Evolutionary conservation across 37 sponge, comb jelly and placozoan genomes (phyloP).

Genomic region (Spongia lamella): DNA sequence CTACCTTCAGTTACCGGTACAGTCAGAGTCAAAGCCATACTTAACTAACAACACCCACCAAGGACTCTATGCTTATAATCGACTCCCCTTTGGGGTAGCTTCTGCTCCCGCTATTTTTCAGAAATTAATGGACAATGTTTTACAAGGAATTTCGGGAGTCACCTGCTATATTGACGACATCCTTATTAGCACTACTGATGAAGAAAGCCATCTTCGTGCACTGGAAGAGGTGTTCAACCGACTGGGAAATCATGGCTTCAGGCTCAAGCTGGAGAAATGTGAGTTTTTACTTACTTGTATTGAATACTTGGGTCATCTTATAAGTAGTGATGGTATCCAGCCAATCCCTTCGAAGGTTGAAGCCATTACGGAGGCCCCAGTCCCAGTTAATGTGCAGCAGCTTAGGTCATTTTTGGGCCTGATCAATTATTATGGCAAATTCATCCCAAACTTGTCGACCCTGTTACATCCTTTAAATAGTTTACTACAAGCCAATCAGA

Average conservation of each 20-base stretch:
- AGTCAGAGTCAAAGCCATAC: slow-evolving; percentile 7
- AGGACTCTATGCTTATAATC: slow-evolving; percentile 22
- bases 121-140: slow-evolving; percentile 16
- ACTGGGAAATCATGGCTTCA: neutral
- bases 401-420: slow-evolving; percentile 27
- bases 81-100: slow-evolving; percentile 36
- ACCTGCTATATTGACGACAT: slow-evolving; percentile 30
- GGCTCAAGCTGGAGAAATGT: slow-evolving; percentile 4
- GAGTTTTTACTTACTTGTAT: neutral
- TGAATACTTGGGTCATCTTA: slow-evolving; percentile 16
- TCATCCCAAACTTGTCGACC: slow-evolving; percentile 20
- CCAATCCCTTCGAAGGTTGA: slow-evolving; percentile 3
- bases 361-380: slow-evolving; percentile 12
- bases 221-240: slow-evolving; percentile 7
- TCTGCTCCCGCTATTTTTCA: slow-evolving; percentile 44
- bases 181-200: neutral
- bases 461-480: slow-evolving; percentile 22
- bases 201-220: neutral
- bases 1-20: slow-evolving; percentile 18
- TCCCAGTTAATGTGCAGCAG: slow-evolving; percentile 6
- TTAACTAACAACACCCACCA: slow-evolving; percentile 42
- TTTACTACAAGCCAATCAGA: neutral
- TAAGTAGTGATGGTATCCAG: slow-evolving; percentile 23
- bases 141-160: slow-evolving; percentile 24
- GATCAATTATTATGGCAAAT: slow-evolving; percentile 26